Evolutionary conservation across 2,797 vertebrate species (phyloP), one percentile per base, ranked within the genome.

Genomic region (Premnoplex brunnescens): DNA sequence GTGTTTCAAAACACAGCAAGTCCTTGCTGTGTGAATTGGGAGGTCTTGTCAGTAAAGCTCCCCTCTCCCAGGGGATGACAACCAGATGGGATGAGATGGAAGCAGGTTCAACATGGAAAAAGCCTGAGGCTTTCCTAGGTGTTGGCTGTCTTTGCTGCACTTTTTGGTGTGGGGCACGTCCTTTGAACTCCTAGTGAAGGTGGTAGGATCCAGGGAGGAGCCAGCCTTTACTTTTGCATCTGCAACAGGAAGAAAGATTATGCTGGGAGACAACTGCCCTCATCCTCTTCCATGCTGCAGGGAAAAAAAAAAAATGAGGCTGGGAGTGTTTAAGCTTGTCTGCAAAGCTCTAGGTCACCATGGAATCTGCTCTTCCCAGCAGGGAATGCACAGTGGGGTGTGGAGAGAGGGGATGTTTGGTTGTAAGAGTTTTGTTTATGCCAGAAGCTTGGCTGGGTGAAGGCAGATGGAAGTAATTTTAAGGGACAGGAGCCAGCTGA

Each of bases 381-480:
- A 41, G 26, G 89, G 81, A 92, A 56, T 41, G 71, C 81, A n/a
- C 1, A 0, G 56, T 77, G 73, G 89, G 89, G 46, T 5, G n/a
- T 84, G 80, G 51, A 75, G 55, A 52, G 86, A 10, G 52, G 22
- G 43, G 34, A 19, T 75, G 36, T 54, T 83, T 81, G 62, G 21
- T 86, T 81, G 14, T 60, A 43, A 85, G 64, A 49, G 62, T 8
- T 77, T 80, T 93, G 82, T 85, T 95, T 91, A 43, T 76, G 72
- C 73, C 79, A 95, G 85, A 32, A 92, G 79, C 76, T 77, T 77
- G 72, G 49, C 82, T 80, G 88, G 75, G 60, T 4, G 23, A 91
- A 91, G 82, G 73, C 94, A 95, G 85, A 92, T 96, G 94, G 94
- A 97, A 95, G 66, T 83, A 83, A 95, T 95, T 95, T 89, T 11